These are phyloP conservation scores for Pampus argenteus DNA, from an alignment of 2,797 vertebrate genomes.

Conservation along the genomic window DNA sequence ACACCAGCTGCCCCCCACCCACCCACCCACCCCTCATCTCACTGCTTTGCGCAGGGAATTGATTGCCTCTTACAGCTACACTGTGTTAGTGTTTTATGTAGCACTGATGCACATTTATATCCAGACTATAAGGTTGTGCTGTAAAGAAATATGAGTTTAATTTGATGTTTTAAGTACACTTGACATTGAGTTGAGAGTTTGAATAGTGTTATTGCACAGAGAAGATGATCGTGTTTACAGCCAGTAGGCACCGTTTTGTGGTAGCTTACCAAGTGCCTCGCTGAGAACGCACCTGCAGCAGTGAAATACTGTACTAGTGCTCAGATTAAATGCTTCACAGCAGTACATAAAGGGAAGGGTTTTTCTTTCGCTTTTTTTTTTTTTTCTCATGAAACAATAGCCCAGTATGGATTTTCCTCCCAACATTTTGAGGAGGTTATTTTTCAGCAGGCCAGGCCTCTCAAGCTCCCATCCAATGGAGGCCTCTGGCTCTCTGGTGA, in stretches of 20 bases:
- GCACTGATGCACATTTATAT: constrained; percentile 40
- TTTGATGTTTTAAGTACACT: constrained; percentile 50
- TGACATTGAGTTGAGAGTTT: constrained; percentile 48
- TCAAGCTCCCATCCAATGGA: constrained; percentile 71
- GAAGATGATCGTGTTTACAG: constrained; percentile 40
- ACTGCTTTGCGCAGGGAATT: constrained; percentile 25
- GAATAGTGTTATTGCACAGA: constrained; percentile 17
- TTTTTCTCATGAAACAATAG: constrained; percentile 65
- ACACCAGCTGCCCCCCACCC: constrained; percentile 24
- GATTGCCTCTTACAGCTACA: constrained; percentile 53
- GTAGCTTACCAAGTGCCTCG: constrained; percentile 39
- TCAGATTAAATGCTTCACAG: constrained; percentile 38
- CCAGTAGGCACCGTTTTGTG: constrained; percentile 23
- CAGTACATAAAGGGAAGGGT: constrained; percentile 35
- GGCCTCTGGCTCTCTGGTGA: constrained; percentile 79
- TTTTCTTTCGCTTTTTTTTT: constrained; percentile 24
- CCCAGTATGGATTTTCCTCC: constrained; percentile 69
- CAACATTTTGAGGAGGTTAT: constrained; percentile 70
- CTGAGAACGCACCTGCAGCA: constrained; percentile 23
- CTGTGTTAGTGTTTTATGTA: constrained; percentile 39
- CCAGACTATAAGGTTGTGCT: constrained; percentile 6
- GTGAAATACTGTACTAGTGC: constrained; percentile 37
- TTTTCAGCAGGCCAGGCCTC: constrained; percentile 69
- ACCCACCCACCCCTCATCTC: background rate
- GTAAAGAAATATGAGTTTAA: constrained; percentile 61